phyloP scores from a whole-genome alignment of 2,113 vertebrate species.

The Colinus virginianus region DNA sequence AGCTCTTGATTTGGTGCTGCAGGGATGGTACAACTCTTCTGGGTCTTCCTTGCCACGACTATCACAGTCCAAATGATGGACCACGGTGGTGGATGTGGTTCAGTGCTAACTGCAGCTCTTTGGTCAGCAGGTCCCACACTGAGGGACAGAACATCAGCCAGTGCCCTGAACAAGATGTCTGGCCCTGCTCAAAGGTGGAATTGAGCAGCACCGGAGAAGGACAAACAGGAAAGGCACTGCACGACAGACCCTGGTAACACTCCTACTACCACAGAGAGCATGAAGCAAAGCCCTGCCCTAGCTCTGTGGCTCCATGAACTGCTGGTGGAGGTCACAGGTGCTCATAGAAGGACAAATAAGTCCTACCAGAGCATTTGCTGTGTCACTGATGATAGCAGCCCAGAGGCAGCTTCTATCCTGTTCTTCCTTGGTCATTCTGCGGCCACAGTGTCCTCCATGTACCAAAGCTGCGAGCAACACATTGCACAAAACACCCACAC shows the following conservation, averaged over 20 bases:
- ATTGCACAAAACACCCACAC: background rate
- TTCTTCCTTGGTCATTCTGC: background rate
- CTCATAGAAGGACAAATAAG: slow-evolving; percentile 5
- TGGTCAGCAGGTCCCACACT: background rate
- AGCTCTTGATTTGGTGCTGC: background rate
- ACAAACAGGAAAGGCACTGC: rapidly evolving
- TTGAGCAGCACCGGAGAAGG: background rate
- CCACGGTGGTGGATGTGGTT: background rate
- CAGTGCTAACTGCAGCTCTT: background rate
- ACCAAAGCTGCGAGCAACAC: background rate
- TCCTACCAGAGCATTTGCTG: background rate
- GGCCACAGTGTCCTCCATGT: background rate
- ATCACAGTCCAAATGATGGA: background rate
- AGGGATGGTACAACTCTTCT: background rate
- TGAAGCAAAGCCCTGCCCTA: background rate
- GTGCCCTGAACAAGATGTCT: rapidly evolving
- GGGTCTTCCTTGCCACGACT: background rate
- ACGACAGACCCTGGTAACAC: background rate
- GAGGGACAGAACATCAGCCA: background rate
- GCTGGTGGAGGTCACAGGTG: background rate
- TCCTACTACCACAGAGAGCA: rapidly evolving
- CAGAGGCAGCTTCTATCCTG: background rate
- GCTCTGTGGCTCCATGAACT: background rate
- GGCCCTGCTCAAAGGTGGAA: background rate
- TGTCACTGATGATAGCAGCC: background rate